phyloP scores from a whole-genome alignment of 1,140 invertebrate species.

The Drosophila navojoa region DNA sequence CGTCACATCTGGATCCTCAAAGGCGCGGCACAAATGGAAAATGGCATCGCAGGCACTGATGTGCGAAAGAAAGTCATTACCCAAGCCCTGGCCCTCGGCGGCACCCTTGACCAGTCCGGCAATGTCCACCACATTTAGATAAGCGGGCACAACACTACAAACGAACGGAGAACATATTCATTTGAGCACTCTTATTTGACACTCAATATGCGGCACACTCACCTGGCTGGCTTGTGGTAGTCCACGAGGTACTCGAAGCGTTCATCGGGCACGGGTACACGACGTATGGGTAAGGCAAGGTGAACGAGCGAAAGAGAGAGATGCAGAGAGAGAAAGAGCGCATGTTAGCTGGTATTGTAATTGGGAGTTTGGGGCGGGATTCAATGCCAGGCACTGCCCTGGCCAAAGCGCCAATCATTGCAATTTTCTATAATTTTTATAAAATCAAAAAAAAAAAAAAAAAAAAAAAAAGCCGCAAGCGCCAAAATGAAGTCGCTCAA shows the following conservation, averaged over 20 bases:
- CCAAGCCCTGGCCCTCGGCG: conserved; percentile 98
- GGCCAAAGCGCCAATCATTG: conserved; percentile 67
- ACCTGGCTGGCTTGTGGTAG: conserved; percentile 97
- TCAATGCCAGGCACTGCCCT: conserved; percentile 46
- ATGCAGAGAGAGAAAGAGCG: conserved; percentile 13
- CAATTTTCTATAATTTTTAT: conserved; percentile 83
- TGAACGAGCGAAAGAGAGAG: conserved; percentile 67
- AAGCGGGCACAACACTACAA: conserved; percentile 97
- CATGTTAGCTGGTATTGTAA: conserved; percentile 57
- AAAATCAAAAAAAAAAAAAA: conserved; percentile 43
- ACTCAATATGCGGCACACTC: conserved; percentile 70
- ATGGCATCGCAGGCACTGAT: conserved; percentile 99
- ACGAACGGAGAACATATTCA: not conserved
- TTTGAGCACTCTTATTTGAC: conserved; percentile 15
- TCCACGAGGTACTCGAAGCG: conserved; percentile 97
- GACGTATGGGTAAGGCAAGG: conserved; percentile 88
- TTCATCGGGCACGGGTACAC: conserved; percentile 98
- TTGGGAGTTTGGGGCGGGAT: conserved; percentile 39
- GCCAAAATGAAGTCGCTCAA: conserved; percentile 73
- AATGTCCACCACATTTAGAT: conserved; percentile 98
- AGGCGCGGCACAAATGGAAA: conserved; percentile 98
- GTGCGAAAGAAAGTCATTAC: conserved; percentile 99
- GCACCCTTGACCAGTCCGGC: conserved; percentile 99
- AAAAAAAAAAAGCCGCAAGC: conserved; percentile 32
- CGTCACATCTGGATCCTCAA: conserved; percentile 98